Conservation (phyloP, 2,888 invertebrate species). For the Drosophila quasianomalipes region DNA sequence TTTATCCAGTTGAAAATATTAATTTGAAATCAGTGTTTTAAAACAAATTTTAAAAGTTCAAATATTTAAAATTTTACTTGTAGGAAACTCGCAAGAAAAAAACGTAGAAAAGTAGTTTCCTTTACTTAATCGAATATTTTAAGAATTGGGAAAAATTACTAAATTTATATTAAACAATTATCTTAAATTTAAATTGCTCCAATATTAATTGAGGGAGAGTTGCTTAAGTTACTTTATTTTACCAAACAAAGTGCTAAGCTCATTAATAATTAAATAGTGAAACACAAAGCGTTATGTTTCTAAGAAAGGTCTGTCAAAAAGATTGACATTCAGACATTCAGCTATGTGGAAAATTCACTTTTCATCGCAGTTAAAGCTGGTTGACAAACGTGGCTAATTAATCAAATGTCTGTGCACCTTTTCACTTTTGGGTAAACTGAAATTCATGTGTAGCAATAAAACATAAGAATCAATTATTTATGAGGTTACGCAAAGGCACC, state of each 20-base stretch:
- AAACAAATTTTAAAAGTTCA: not conserved
- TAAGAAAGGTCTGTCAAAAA: slow-evolving; percentile 20
- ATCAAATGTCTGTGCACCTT: slow-evolving; percentile 29
- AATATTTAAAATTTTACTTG: not conserved
- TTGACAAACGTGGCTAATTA: slow-evolving; percentile 49
- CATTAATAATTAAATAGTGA: slow-evolving; percentile 12
- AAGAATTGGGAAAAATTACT: not conserved
- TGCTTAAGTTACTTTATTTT: not conserved
- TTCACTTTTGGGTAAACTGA: slow-evolving; percentile 30
- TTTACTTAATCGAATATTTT: not conserved
- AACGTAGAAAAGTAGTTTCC: not conserved
- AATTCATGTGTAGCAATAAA: slow-evolving; percentile 21
- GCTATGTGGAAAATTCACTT: slow-evolving; percentile 15
- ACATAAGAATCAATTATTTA: slow-evolving; percentile 5
- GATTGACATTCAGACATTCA: slow-evolving; percentile 23
- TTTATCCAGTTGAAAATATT: not conserved
- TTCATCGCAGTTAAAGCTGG: slow-evolving; percentile 3
- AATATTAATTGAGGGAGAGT: not conserved
- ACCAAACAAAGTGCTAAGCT: not conserved
- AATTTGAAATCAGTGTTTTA: not conserved
- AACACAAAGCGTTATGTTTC: not conserved
- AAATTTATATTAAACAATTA: not conserved
- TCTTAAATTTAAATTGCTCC: not conserved
- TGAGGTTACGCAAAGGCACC: slow-evolving; percentile 6
- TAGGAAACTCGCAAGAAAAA: not conserved